Evolutionary conservation across 2,888 invertebrate species (phyloP).

Genomic region (Hartigia nigra): DNA sequence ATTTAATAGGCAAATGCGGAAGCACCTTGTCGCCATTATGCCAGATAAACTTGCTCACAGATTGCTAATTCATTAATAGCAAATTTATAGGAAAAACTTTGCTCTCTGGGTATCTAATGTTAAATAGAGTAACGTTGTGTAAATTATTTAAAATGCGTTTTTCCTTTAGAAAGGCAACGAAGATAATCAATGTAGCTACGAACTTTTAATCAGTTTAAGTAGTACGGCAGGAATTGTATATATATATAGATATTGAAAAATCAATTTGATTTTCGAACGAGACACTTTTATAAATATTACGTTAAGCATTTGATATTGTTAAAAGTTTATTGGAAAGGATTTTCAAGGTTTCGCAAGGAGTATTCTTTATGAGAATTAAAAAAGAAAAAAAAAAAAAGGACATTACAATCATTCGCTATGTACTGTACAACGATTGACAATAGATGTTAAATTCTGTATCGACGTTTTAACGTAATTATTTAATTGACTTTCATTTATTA

Average conservation of each 20-base stretch:
- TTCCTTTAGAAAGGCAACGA: not conserved
- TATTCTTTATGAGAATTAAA: not conserved
- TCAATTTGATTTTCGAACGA: constrained; percentile 1
- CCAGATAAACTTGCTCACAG: too few relatives aligned
- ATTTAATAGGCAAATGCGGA: too few relatives aligned
- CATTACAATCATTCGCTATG: not conserved
- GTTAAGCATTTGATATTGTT: constrained; percentile 8
- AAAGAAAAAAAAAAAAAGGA: too few relatives aligned
- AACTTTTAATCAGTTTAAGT: not conserved
- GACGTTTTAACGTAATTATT: not conserved
- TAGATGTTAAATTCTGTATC: not conserved
- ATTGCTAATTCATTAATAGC: too few relatives aligned
- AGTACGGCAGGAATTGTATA: not conserved
- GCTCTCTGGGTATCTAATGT: too few relatives aligned
- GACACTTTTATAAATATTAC: constrained; percentile 1
- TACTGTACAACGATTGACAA: constrained; percentile 7
- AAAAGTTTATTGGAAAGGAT: constrained; percentile 1
- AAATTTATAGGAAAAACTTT: too few relatives aligned
- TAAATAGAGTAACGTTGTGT: not conserved
- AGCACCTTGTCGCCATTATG: too few relatives aligned
- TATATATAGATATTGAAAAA: not conserved
- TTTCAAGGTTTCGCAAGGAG: not conserved
- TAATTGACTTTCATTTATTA: not conserved
- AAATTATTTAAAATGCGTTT: constrained; percentile 2
- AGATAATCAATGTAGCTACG: not conserved